A percentile compares a stretch with the other conserved stretches of the same genome.
Conservation (phyloP, 1,140 invertebrate genomes). For the Epicauta chinensis region DNA sequence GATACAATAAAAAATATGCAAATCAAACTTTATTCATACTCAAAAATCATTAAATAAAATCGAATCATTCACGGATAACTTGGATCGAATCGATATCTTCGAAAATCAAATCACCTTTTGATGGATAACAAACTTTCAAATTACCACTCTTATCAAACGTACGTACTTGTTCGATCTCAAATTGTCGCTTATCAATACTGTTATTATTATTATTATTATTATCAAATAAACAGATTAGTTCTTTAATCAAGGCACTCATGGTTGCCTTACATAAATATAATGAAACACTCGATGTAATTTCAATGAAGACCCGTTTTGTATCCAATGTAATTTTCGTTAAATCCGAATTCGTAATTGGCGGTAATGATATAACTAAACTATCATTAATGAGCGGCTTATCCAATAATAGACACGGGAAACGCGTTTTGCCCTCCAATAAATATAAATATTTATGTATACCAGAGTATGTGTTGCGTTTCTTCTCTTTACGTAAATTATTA, state of each 20-base stretch:
- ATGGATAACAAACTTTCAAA: constrained; percentile 70
- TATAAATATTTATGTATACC: constrained; percentile 78
- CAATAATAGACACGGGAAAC: constrained; percentile 65
- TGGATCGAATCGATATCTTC: constrained; percentile 38
- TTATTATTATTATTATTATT: not conserved
- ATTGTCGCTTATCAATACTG: constrained; percentile 29
- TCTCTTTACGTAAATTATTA: constrained; percentile 66
- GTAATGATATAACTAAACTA: constrained; percentile 68
- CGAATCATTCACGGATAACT: constrained; percentile 21
- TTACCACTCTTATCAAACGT: constrained; percentile 62
- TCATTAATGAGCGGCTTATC: too few species aligned
- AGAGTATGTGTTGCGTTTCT: constrained; percentile 71
- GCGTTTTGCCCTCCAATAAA: constrained; percentile 63
- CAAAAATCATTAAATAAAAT: too few species aligned
- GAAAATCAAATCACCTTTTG: constrained; percentile 60
- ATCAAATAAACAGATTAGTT: constrained; percentile 51
- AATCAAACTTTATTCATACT: too few species aligned
- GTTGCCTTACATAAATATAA: constrained; percentile 62
- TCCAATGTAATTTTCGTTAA: constrained; percentile 62
- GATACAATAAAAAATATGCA: too few species aligned
- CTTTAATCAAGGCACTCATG: constrained; percentile 59
- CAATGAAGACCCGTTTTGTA: constrained; percentile 64
- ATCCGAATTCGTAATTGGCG: constrained; percentile 77
- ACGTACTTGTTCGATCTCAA: constrained; percentile 62
- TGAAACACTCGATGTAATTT: constrained; percentile 68